Evolutionary conservation across 2,888 invertebrate species (phyloP).

Genomic region (Didymodactylos carnosus): DNA sequence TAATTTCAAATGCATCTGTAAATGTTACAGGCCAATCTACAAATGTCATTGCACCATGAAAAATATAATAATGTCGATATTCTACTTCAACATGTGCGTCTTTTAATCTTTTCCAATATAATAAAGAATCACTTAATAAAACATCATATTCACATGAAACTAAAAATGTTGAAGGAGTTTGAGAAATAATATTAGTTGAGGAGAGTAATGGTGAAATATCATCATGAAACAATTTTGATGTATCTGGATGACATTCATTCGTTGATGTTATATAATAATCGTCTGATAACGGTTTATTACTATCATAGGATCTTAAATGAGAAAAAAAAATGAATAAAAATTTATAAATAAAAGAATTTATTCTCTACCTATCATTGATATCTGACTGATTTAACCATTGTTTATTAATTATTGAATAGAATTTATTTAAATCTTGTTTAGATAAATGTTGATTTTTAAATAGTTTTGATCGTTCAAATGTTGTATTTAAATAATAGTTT

Average conservation of each 20-base stretch:
- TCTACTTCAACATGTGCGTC: not conserved
- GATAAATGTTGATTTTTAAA: not conserved
- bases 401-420: not conserved
- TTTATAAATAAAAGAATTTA: no score
- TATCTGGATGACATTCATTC: not conserved
- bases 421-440: not conserved
- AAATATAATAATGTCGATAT: not conserved
- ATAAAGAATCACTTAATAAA: not conserved
- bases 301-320: no score
- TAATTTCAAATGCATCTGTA: not conserved
- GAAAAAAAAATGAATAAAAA: no score
- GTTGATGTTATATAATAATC: not conserved
- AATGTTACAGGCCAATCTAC: not conserved
- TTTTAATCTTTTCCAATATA: not conserved
- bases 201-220: not conserved
- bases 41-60: not conserved
- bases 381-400: not conserved
- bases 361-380: no score
- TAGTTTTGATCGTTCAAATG: not conserved
- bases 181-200: not conserved
- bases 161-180: not conserved
- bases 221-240: not conserved
- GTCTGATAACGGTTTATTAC: no score
- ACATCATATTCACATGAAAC: not conserved
- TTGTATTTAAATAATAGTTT: not conserved